Evolutionary conservation across 2,888 invertebrate genomes (phyloP), one percentile per base, ranked within the genome.

Genomic region (Ormyrus nitidulus): DNA sequence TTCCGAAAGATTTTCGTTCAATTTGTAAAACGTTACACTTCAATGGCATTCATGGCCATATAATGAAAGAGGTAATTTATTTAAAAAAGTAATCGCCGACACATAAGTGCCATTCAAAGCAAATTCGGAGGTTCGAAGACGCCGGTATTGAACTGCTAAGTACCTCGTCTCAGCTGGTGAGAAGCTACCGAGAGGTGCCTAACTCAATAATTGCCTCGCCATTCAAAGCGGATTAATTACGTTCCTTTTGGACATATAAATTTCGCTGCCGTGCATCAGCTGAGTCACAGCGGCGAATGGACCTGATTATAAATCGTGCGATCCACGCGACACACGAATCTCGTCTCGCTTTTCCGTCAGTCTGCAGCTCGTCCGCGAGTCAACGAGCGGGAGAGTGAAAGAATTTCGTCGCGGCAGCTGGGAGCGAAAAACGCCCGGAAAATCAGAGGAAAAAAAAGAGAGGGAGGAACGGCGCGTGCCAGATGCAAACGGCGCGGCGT

Each of bases 171-270:
- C 34, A 34, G 34, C 34, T 80, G 83, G 83, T 80, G 65, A 82
- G 44, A 61, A 73, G 71, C 34, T 34, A 3, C 10, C 19, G 58
- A 81, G 58, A 81, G 80, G 81, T 82, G 80, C 65, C 81, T 82
- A 77, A 76, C 79, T 76, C 61, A 48, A 71, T 75, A 82, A 83
- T 84, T 82, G 83, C 79, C n/a, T 11, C 46, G 68, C n/a, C 78
- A 68, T 83, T 83, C 82, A 83, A 71, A 65, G 75, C 44, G 54
- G 58, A 82, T 83, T 83, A 83, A 84, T 83, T 77, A 81, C 78
- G 73, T 58, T 79, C 73, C 79, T 80, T 79, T 65, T 69, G 62
- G 54, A n/a, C 13, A 13, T 10, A 34, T 13, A 13, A 0, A 34
- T 34, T 34, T 34, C 34, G 34, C 34, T 34, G 34, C 46, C 6